phyloP scores from a whole-genome alignment of 2,888 invertebrate genomes.

The Tipula vernalis region DNA sequence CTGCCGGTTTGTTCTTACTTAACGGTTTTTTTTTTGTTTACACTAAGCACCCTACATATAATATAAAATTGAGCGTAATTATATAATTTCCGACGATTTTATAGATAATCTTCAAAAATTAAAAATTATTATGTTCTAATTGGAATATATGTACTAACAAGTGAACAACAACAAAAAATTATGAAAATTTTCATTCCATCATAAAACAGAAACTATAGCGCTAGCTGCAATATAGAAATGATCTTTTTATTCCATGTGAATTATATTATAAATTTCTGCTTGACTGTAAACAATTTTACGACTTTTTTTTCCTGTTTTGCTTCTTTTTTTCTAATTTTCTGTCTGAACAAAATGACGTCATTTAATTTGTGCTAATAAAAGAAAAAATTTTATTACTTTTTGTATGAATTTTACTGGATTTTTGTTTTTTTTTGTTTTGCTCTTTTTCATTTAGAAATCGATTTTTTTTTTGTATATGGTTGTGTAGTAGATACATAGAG shows the following conservation, averaged over 20 bases:
- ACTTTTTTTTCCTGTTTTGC: slow-evolving; percentile 1
- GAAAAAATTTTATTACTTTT: background rate
- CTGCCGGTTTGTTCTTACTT: too few species aligned
- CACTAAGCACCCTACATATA: background rate
- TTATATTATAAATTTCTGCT: slow-evolving; percentile 6
- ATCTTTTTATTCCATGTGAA: slow-evolving; percentile 7
- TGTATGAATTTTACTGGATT: background rate
- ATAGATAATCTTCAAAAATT: background rate
- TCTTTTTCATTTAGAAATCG: background rate
- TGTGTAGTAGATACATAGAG: background rate
- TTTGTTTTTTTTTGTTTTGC: background rate
- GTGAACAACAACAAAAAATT: background rate
- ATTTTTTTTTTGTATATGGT: background rate
- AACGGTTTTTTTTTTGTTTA: too few species aligned
- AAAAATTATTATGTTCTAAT: background rate
- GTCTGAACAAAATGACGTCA: slow-evolving; percentile 8
- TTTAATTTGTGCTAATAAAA: slow-evolving; percentile 8
- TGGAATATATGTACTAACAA: background rate
- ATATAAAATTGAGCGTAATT: background rate
- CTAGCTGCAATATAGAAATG: background rate
- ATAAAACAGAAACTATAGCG: background rate
- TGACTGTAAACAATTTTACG: slow-evolving; percentile 9
- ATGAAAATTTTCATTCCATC: background rate
- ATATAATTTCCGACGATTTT: background rate
- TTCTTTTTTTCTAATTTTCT: slow-evolving; percentile 8